Evolutionary conservation across 2,113 vertebrate species (phyloP), one percentile per base, ranked within the genome.

Genomic region (Cryptotis parvus): DNA sequence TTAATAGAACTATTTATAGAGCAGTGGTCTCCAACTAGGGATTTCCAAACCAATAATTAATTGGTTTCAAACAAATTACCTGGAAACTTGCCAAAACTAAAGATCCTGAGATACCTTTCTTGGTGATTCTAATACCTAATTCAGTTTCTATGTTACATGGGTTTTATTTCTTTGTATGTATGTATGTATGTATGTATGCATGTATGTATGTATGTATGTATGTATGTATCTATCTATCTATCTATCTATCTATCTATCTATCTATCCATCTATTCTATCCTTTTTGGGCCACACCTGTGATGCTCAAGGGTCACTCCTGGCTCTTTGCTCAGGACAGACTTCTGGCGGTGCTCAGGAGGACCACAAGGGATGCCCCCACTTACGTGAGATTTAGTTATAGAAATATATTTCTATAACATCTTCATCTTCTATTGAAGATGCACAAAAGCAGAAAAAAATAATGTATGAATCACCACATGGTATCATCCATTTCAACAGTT

Each of bases 1-100:
- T 43, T 78, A 84, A 74, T 18, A 84, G 31, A 80, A 45, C 20
- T 73, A 39, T 14, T 58, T 11, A 72, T 20, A 91, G 2, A 85
- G 22, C 33, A 93, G 33, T 74, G 10, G 69, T 73, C 45, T 11
- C 39, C 9, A 77, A 24, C 4, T 49, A 74, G 3, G n/a, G 20
- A 61, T 52, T 87, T 84, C 79, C 82, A 95, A 91, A 58, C 31
- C 33, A 69, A 33, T 49, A 37, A 77, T 33, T 84, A 33, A 92
- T 20, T 90, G 65, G 26, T 92, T 95, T 92, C 33, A 84, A 93
- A 91, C 66, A 27, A 85, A 82, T 80, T 22, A 72, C 52, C 31
- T 69, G 14, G 55, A 77, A 91, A 73, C 63, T n/a, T 26, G 63
- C 73, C 73, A 93, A 55, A 84, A 85, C 26, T 29, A 74, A 8